Base-by-base conservation (phyloP, 2,797 vertebrate genomes). In the Lagocephalus sceleratus region DNA sequence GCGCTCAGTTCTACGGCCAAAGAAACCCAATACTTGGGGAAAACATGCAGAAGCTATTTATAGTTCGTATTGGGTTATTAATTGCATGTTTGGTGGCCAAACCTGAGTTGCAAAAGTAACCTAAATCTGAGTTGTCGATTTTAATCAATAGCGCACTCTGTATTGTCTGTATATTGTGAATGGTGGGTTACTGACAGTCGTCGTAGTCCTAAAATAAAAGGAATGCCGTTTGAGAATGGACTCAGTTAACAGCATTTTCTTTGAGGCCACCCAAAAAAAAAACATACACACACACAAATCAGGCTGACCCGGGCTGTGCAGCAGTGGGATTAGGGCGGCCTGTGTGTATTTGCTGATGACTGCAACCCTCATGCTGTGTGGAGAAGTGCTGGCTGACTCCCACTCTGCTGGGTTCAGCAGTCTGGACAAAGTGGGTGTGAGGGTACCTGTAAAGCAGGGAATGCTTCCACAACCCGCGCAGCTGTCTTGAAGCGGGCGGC, bases 331-430 rank as follows among this genome's bases (percentile, higher is more conserved):
- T 92, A 91, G 83, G 73, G 71, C 11, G 21, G 63, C 67, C 66
- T 70, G 63, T 82, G 68, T 83, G 78, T 75, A 87, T 88, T 85
- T 90, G 90, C 89, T 91, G 90, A 91, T 85, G 66, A 66, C 72
- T 84, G 89, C 85, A 85, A 77, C 76, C 83, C 63, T 59, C 75
- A 66, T 63, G 40, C 76, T 79, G 75, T 75, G 75, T 73, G 71
- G 68, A 82, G 68, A 84, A 82, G 75, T 29, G 76, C 69, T 59
- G 66, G 54, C 78, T 83, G 83, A 76, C 76, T 65, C 66, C 60
- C 64, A 71, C 85, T 85, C 82, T 89, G 86, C 86, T 91, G 87
- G 83, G 75, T 89, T 89, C 90, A 91, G 89, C 89, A 89, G 66
- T 90, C 77, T 90, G 85, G 71, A 81, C 81, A 81, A 71, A 85